These are phyloP conservation scores for Heterohyrax brucei DNA, from an alignment of 2,797 vertebrate genomes.

Conservation along the genomic window DNA sequence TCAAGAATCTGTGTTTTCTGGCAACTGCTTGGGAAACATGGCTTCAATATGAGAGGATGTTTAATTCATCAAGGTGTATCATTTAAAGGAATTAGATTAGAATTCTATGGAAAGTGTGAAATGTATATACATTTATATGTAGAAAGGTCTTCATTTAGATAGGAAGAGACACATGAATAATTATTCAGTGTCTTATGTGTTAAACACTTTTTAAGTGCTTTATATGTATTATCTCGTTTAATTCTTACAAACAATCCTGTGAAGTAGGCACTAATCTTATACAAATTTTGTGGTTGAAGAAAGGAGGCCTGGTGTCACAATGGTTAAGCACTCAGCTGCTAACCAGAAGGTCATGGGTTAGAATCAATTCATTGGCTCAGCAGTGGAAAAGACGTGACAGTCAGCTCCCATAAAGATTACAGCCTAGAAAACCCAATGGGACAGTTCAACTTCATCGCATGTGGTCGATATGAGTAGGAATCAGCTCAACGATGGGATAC, in stretches of 20 bases:
- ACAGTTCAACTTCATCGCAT: no score
- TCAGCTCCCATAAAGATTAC: no score
- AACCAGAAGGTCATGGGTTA: no score
- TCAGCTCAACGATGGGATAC: no score
- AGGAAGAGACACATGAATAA: neutral
- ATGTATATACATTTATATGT: neutral
- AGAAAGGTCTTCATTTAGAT: slow-evolving; percentile 39
- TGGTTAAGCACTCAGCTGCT: no score
- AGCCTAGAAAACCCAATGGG: no score
- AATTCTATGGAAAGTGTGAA: slow-evolving; percentile 28
- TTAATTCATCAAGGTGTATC: neutral
- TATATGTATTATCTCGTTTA: neutral
- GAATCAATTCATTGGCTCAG: no score
- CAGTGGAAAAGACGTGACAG: no score
- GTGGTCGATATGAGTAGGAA: no score
- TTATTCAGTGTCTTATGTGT: neutral
- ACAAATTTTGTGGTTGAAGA: neutral
- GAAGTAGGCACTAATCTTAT: neutral
- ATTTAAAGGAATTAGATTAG: neutral
- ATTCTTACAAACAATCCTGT: slow-evolving; percentile 21
- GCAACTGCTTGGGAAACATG: neutral
- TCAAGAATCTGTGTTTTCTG: no score
- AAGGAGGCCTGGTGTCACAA: no score
- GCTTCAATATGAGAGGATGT: neutral
- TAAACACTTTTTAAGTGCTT: neutral